Conservation (phyloP, 2,113 vertebrate genomes). For the Grallaria varia region DNA sequence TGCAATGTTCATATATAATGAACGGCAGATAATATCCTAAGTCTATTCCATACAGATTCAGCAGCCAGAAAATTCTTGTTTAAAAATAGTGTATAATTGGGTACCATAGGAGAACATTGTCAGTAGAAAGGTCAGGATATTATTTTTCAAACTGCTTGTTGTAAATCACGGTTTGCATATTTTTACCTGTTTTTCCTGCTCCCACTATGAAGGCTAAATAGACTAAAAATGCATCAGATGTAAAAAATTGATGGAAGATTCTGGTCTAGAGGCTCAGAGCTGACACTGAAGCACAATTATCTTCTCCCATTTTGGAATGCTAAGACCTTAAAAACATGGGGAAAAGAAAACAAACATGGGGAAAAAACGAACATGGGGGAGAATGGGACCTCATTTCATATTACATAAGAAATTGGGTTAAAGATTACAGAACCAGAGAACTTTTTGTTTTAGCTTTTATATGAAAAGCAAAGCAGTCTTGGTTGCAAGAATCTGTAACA, state of each 20-base stretch:
- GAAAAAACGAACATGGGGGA: not conserved
- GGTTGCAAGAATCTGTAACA: conserved; percentile 24
- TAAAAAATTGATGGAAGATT: not conserved
- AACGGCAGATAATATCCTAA: not conserved
- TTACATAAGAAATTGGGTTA: not conserved
- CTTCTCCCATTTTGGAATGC: not conserved
- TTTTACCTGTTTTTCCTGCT: not conserved
- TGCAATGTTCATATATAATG: not conserved
- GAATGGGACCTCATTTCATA: not conserved
- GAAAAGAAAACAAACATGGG: rapidly evolving
- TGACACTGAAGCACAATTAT: not conserved
- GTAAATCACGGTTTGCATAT: not conserved
- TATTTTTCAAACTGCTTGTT: not conserved
- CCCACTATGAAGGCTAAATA: not conserved
- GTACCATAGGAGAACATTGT: not conserved
- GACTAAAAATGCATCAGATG: not conserved
- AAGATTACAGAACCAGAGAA: conserved; percentile 26
- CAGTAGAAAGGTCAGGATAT: not conserved
- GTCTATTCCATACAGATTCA: not conserved
- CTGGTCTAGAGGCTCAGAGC: not conserved
- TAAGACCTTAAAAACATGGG: not conserved
- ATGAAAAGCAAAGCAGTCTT: conserved; percentile 11
- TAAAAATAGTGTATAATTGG: not conserved
- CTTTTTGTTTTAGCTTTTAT: not conserved
- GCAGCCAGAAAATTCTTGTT: not conserved